Percentiles rank a stretch among this genome's conserved stretches.
Conservation (phyloP, 2,888 invertebrate species). For the Caenorhabditis zanzibari region DNA sequence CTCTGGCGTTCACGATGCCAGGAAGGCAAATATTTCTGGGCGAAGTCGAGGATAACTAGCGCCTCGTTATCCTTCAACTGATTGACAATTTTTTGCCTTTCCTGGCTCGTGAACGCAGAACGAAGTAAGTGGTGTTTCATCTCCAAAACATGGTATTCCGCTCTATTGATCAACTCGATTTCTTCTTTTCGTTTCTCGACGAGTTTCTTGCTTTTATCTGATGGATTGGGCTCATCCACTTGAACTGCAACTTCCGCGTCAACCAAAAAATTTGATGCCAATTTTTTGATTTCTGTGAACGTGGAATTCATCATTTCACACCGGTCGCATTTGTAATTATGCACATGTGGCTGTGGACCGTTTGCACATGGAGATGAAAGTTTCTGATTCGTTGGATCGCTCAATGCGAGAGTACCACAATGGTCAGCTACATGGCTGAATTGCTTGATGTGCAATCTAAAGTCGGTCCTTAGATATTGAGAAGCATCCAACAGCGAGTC, state of each 20-base stretch:
- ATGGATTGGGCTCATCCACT: neutral
- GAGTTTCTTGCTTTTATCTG: neutral
- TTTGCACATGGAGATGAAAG: neutral
- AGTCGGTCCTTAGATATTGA: constrained; percentile 49
- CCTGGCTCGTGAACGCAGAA: constrained; percentile 12
- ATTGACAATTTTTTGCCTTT: neutral
- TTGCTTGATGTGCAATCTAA: constrained; percentile 33
- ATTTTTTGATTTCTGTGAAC: constrained; percentile 6
- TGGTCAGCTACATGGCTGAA: constrained; percentile 42
- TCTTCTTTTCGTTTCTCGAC: neutral
- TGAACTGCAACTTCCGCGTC: neutral
- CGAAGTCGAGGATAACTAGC: constrained; percentile 33
- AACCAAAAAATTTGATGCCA: neutral
- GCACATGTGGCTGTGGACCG: constrained; percentile 9
- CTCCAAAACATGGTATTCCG: neutral
- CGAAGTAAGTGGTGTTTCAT: constrained; percentile 19
- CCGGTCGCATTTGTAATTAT: constrained; percentile 43
- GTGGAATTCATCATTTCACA: constrained; percentile 25
- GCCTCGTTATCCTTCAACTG: constrained; percentile 10
- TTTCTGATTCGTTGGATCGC: constrained; percentile 13
- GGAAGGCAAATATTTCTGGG: constrained; percentile 25
- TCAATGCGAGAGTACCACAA: constrained; percentile 38
- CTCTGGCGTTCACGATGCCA: constrained; percentile 30
- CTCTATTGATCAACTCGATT: neutral
- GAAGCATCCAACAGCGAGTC: neutral